Conservation (phyloP, 2,113 vertebrate genomes). For the Gobius niger region DNA sequence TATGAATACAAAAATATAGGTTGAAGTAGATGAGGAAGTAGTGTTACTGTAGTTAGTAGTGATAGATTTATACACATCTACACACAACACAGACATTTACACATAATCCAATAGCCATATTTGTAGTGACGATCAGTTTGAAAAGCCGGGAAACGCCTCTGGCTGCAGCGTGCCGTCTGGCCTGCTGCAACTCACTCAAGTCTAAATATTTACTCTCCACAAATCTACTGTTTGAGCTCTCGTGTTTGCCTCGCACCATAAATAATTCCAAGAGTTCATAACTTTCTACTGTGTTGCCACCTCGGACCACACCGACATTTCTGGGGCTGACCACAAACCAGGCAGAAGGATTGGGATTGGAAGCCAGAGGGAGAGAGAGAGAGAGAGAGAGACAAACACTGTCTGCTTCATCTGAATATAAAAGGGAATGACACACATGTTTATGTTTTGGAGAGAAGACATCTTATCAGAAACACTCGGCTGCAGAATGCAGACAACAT, state of each 20-base stretch:
- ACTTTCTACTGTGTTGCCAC: constrained; percentile 23
- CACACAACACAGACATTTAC: neutral
- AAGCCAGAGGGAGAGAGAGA: neutral
- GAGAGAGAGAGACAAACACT: neutral
- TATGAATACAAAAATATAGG: too few species aligned
- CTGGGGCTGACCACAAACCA: constrained; percentile 30
- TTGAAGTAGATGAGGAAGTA: too few species aligned
- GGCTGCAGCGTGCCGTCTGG: constrained; percentile 18
- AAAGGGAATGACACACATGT: constrained; percentile 15
- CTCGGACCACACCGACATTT: constrained; percentile 22
- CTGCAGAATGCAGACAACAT: neutral
- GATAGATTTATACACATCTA: too few species aligned
- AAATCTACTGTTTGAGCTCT: constrained; percentile 31
- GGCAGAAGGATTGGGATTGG: constrained; percentile 24
- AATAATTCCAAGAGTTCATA: constrained; percentile 45
- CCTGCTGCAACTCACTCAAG: constrained; percentile 26
- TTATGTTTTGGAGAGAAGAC: constrained; percentile 33
- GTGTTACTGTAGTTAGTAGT: too few species aligned
- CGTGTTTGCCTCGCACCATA: constrained; percentile 40
- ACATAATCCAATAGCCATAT: neutral
- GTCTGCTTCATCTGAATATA: constrained; percentile 14
- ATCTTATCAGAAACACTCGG: constrained; percentile 32
- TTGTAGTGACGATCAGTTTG: constrained; percentile 9
- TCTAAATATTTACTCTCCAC: constrained; percentile 56
- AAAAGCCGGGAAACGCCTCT: constrained; percentile 14